A percentile compares a stretch with the other conserved stretches of the same genome.
phyloP scores from a whole-genome alignment of 2,797 vertebrate genomes.

The Pelochelys cantorii region DNA sequence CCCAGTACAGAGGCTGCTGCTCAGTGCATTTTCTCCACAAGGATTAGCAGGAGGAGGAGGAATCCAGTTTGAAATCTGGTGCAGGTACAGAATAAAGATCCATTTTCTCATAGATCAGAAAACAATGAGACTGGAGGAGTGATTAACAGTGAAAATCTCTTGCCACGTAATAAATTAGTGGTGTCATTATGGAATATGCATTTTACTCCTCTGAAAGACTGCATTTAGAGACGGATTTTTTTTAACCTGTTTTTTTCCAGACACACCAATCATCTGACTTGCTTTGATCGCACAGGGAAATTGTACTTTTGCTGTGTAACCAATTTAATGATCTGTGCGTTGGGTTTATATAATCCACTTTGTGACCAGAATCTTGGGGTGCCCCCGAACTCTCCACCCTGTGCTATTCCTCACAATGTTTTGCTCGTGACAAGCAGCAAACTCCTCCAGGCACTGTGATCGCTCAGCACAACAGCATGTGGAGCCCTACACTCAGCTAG shows the following conservation, averaged over 20 bases:
- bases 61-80: conserved; percentile 97
- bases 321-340: not conserved
- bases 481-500: no score
- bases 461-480: no score
- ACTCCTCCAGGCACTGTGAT: no score
- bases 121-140: not conserved
- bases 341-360: not conserved
- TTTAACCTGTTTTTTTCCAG: accelerated
- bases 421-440: no score
- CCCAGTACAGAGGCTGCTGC: conserved; percentile 92
- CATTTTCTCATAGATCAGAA: not conserved
- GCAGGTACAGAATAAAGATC: conserved; percentile 84
- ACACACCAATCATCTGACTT: not conserved
- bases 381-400: no score
- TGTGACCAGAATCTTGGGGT: no score
- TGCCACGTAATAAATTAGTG: not conserved
- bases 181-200: not conserved
- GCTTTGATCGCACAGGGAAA: not conserved
- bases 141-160: not conserved
- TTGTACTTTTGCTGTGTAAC: not conserved
- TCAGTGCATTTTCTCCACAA: conserved; percentile 84
- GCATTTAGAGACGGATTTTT: not conserved
- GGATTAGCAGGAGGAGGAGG: conserved; percentile 84
- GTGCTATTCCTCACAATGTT: no score
- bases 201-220: not conserved